Evolutionary conservation across 2,113 vertebrate species (phyloP), one percentile per base, ranked within the genome.

Genomic region (Castor canadensis): DNA sequence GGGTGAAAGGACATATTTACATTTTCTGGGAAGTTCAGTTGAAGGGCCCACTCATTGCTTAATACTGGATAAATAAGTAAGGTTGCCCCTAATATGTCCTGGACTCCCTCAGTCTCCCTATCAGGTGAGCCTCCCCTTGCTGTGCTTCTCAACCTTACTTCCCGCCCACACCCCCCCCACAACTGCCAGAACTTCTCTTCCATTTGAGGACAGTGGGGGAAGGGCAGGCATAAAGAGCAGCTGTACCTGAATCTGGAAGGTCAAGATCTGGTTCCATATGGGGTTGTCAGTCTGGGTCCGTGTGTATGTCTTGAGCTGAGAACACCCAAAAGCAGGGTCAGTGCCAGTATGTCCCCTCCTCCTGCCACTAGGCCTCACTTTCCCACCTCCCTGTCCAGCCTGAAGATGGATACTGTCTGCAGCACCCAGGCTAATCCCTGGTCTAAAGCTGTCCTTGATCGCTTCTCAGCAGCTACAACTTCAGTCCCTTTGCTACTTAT

Each of bases 251-350:
- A 98, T 87, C 1, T 69, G 97, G 93, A 98, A 98, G 96, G 93
- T 98, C 93, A 98, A 91, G 64, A 96, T 97, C 95, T 98, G 96
- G 66, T 98, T 98, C 98, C 98, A 98, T 30, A 49, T 95, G 0
- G 98, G 98, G 49, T 60, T 97, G 69, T 95, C 96, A 0, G 66
- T 88, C 26, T 86, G 30, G n/a, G n/a, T 45, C n/a, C 88, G 77
- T 15, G 95, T 30, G 0, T 45, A 32, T 15, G 98, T 98, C 69
- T 49, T 94, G 40, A 97, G 96, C 98, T 98, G 93, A 88, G 54
- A 81, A 95, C 9, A 85, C 43, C 15, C 52, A 67, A n/a, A 92
- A 82, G 45, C 45, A 72, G 7, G 45, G 40, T 94, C 43, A 96
- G 84, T 52, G 73, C 5, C 54, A 6, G 15, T 32, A 52, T 47